Evolutionary conservation across 2,113 vertebrate species (phyloP).

Genomic region (Lagenorhynchus albirostris): DNA sequence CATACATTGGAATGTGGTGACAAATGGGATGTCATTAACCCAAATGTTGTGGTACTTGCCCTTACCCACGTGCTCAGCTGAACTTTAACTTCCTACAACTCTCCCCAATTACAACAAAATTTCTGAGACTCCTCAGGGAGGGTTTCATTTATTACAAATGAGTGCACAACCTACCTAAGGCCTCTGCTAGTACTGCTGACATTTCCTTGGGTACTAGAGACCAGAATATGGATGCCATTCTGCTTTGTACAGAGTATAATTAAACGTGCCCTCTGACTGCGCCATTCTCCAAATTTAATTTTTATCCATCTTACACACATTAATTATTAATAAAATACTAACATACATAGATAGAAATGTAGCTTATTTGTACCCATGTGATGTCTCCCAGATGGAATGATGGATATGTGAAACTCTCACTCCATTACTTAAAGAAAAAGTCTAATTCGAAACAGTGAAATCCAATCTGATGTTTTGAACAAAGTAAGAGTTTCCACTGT

Average conservation of each 20-base stretch:
- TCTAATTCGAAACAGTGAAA: not conserved
- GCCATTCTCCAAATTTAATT: not conserved
- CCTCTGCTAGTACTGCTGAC: not conserved
- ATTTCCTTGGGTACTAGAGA: not conserved
- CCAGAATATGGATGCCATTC: not conserved
- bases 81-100: not conserved
- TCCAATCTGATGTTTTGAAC: not conserved
- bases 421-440: not conserved
- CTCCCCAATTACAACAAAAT: not conserved
- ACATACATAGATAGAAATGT: not conserved
- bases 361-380: not conserved
- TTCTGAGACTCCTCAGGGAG: not conserved
- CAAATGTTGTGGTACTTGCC: not conserved
- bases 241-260: not conserved
- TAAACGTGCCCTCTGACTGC: not conserved
- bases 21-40: conserved; percentile 30
- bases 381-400: not conserved
- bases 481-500: not conserved
- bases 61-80: not conserved
- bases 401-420: not conserved
- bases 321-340: not conserved
- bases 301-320: not conserved
- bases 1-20: conserved; percentile 15
- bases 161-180: not conserved
- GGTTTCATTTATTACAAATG: not conserved